Conservation (phyloP, 2,797 vertebrate species). For the Carduelis carduelis region DNA sequence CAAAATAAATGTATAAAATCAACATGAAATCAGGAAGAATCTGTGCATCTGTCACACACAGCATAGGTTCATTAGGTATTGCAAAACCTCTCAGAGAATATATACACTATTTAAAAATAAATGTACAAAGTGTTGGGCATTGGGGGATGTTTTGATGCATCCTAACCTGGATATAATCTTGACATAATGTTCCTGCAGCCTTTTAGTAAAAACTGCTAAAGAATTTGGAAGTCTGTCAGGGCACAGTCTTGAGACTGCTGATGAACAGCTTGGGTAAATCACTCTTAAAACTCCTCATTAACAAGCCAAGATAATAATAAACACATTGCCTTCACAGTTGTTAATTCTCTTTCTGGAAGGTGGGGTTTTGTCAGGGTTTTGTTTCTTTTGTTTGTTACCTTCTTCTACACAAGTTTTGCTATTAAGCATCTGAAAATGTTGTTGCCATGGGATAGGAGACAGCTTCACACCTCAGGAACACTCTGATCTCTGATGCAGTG, state of each 20-base stretch:
- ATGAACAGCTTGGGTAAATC: not conserved
- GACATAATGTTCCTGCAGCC: not conserved
- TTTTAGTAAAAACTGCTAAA: not conserved
- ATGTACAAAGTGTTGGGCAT: not conserved
- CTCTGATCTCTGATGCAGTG: conserved; percentile 17
- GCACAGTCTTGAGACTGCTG: not conserved
- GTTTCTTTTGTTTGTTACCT: not conserved
- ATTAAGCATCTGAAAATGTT: not conserved
- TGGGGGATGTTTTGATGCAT: not conserved
- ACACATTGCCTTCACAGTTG: not conserved
- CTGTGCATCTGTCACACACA: not conserved
- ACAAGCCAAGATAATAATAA: not conserved
- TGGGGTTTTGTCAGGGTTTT: not conserved
- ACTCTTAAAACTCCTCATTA: not conserved
- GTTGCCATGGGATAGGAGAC: not conserved
- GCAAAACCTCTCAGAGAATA: not conserved
- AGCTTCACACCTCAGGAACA: conserved; percentile 22
- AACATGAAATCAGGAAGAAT: not conserved
- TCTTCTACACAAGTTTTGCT: not conserved
- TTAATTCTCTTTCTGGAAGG: not conserved
- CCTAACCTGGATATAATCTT: not conserved
- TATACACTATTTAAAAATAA: not conserved
- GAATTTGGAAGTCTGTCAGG: not conserved
- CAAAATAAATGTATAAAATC: not conserved
- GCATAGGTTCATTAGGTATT: not conserved